phyloP scores from a whole-genome alignment of 2,888 invertebrate genomes.

The Anorthoa munda region DNA sequence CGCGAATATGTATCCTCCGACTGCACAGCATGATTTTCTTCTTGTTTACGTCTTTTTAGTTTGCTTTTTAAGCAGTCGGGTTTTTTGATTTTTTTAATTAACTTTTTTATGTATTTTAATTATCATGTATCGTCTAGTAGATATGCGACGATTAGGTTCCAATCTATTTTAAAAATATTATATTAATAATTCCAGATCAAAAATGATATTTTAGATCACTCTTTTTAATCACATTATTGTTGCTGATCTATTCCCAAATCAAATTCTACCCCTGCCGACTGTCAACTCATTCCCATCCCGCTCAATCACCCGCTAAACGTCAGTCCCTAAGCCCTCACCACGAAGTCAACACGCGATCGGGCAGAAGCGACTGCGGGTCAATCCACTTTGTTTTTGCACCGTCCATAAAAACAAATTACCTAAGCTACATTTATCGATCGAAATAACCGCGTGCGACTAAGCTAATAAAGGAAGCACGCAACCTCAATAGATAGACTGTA shows the following conservation, averaged over 20 bases:
- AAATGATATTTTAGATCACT: no score
- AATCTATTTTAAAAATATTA: neutral
- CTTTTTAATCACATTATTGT: neutral
- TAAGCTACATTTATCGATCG: slow-evolving; percentile 87
- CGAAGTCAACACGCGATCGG: slow-evolving; percentile 83
- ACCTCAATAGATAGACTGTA: slow-evolving; percentile 53
- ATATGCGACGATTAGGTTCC: neutral
- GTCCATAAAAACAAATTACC: slow-evolving; percentile 88
- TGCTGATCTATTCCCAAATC: neutral
- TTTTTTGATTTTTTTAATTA: no score
- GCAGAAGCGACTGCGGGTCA: slow-evolving; percentile 84
- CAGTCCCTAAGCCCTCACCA: slow-evolving; percentile 56
- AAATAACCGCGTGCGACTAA: slow-evolving; percentile 85
- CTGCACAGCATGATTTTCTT: no score
- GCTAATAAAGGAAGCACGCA: slow-evolving; percentile 81
- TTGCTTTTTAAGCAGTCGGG: no score
- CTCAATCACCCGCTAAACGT: slow-evolving; percentile 51
- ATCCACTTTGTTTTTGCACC: slow-evolving; percentile 90
- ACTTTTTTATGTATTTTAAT: no score
- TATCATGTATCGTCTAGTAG: no score
- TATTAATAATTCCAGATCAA: neutral
- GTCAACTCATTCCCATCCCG: neutral
- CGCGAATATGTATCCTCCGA: no score
- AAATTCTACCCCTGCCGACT: neutral
- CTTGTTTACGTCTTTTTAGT: no score